Evolutionary conservation across 2,888 invertebrate genomes (phyloP).

Genomic region (Drosophila yooni): DNA sequence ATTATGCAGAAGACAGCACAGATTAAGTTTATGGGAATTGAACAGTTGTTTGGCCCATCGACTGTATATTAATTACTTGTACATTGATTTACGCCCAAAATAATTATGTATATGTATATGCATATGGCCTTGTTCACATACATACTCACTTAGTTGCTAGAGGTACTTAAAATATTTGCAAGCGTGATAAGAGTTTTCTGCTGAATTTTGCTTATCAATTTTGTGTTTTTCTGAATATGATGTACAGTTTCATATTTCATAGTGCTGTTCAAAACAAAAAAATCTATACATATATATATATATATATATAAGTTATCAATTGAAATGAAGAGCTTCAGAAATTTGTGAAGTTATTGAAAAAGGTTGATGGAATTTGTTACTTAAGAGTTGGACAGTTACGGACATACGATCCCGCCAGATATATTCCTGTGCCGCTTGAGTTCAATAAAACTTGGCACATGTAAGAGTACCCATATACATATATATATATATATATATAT

Average conservation of each 20-base stretch:
- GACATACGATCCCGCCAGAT: conserved; percentile 21
- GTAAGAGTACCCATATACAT: conserved; percentile 10
- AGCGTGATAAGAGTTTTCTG: conserved; percentile 21
- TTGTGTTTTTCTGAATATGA: not conserved
- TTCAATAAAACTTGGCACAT: conserved; percentile 61
- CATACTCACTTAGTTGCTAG: not conserved
- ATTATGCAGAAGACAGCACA: conserved; percentile 60
- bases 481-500: not conserved
- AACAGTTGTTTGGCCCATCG: conserved; percentile 55
- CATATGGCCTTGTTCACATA: not conserved
- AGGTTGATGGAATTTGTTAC: conserved; percentile 27
- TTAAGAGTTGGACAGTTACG: conserved; percentile 12
- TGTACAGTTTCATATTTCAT: not conserved
- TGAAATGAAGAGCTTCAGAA: not conserved
- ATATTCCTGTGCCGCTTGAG: conserved; percentile 39
- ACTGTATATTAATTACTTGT: conserved; percentile 24
- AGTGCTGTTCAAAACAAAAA: too few relatives aligned
- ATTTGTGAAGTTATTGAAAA: conserved; percentile 12
- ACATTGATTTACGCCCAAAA: conserved; percentile 1
- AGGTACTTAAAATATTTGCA: not conserved
- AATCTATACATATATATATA: not conserved
- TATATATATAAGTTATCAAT: not conserved
- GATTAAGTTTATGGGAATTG: conserved; percentile 61
- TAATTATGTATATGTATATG: too few relatives aligned
- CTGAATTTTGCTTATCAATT: conserved; percentile 13